These are phyloP conservation scores for Helicolenus hilgendorfi DNA, from an alignment of 2,797 vertebrate species.

Conservation along the genomic window DNA sequence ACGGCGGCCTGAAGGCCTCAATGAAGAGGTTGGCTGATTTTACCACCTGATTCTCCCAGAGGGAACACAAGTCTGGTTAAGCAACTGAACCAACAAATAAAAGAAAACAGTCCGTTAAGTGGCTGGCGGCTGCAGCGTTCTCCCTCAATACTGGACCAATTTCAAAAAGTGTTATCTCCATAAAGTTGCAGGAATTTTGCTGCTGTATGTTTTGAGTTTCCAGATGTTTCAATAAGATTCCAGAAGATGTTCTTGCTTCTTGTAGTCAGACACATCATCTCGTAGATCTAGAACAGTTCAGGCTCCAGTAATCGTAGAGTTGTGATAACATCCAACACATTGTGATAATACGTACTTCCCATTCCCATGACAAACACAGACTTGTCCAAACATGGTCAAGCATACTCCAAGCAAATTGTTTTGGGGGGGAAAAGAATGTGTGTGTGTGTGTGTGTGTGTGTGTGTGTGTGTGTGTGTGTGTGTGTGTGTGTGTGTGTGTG, in stretches of 20 bases:
- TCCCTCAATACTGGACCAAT: no score
- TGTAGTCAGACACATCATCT: background rate
- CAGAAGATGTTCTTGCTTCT: background rate
- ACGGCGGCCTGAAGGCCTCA: no score
- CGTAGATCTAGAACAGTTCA: background rate
- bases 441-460: background rate
- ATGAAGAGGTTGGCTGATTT: no score
- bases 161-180: no score
- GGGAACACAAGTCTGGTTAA: no score
- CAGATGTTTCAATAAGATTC: background rate
- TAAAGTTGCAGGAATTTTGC: no score
- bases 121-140: no score
- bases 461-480: background rate
- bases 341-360: background rate
- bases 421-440: background rate
- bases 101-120: no score
- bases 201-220: background rate
- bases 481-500: background rate
- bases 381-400: conserved; percentile 51
- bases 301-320: no score
- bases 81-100: no score
- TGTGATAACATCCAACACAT: background rate
- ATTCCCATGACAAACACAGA: conserved; percentile 6
- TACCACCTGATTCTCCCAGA: no score
- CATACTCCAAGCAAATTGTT: conserved; percentile 8